Evolutionary conservation across 2,888 invertebrate genomes (phyloP), one percentile per base, ranked within the genome.

Genomic region (Callimorpha dominula): DNA sequence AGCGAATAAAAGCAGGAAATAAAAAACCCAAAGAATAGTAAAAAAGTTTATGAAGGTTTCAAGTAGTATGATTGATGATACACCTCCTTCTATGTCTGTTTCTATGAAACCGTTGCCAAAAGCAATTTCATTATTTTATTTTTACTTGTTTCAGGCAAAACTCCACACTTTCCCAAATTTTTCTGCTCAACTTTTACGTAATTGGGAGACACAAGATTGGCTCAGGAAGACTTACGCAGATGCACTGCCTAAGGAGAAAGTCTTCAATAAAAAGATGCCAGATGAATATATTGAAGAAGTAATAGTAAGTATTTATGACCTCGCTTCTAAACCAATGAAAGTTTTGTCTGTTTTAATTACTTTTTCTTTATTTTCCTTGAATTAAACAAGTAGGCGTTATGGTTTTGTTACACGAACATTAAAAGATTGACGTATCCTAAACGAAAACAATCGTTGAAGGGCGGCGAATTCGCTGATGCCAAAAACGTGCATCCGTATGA

Each of bases 401-500:
- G 57, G 71, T 71, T 79, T 76, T 79, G 75, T 83, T 81, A 78
- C 70, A 84, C 73, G 82, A 76, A 81, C 78, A 80, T 80, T 81
- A 81, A 76, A 81, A 84, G 86, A 88, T 87, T 85, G 86, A 81
- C 82, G 86, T 88, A 88, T 84, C 87, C 85, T 84, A 86, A 88
- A 86, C 78, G 87, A 90, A 89, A 89, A 90, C 89, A 90, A 91
- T 91, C 88, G 92, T 87, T 88, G 89, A 89, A 89, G 88, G 90
- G 92, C 92, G 90, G 90, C 86, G 88, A 92, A 92, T 94, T 91
- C 90, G 95, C 95, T 95, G 95, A 95, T 92, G 91, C 90, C 92
- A 91, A 93, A 94, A 93, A 95, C 95, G 95, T 95, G 95, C 95
- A 94, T 94, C 93, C 93, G 93, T 92, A 93, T 90, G 88, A 88